Evolutionary conservation across 2,113 vertebrate species (phyloP).

Genomic region (Halichoerus grypus): DNA sequence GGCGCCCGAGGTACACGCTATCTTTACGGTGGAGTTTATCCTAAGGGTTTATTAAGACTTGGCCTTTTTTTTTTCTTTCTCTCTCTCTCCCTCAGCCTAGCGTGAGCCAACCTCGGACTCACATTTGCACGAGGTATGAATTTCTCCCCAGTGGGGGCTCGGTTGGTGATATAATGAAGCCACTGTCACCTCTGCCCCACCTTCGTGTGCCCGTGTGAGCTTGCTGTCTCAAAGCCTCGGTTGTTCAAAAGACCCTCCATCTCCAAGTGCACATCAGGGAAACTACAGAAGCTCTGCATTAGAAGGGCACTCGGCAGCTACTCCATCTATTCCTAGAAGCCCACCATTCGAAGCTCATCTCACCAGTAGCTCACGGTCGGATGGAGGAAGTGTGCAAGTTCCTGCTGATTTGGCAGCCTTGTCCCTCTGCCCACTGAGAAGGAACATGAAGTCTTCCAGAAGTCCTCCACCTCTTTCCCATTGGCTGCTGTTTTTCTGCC

Average conservation of each 20-base stretch:
- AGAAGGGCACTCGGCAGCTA: background rate
- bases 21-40: conserved; percentile 61
- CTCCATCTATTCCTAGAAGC: too few species aligned
- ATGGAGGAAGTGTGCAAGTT: background rate
- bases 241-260: background rate
- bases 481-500: background rate
- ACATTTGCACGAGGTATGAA: background rate
- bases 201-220: background rate
- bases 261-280: background rate
- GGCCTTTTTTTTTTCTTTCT: background rate
- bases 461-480: background rate
- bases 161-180: background rate
- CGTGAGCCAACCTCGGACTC: background rate
- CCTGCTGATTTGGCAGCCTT: background rate
- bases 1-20: conserved; percentile 25
- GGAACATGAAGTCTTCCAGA: background rate
- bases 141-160: background rate
- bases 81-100: background rate
- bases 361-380: background rate
- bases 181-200: background rate
- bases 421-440: background rate
- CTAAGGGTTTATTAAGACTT: conserved; percentile 58
- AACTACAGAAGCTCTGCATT: background rate
- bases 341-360: background rate
- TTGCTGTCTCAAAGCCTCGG: background rate